phyloP scores from a whole-genome alignment of 2,888 invertebrate genomes.

The Clepsis dumicolana region DNA sequence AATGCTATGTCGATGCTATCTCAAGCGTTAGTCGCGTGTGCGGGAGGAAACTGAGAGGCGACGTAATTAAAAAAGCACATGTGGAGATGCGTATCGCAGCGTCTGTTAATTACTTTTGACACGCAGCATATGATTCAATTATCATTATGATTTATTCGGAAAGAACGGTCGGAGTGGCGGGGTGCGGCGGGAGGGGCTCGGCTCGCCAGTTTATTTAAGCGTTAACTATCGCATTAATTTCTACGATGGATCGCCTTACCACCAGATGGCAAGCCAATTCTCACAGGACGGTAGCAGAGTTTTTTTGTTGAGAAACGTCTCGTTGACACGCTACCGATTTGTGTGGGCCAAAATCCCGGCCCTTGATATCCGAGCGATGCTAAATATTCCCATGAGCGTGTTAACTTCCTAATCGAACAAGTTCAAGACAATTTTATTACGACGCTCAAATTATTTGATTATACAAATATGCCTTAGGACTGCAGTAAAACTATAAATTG shows the following conservation, averaged over 20 bases:
- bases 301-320: constrained; percentile 61
- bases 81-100: constrained; percentile 84
- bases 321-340: constrained; percentile 72
- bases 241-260: constrained; percentile 68
- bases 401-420: constrained; percentile 38
- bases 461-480: constrained; percentile 58
- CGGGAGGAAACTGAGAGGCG: constrained; percentile 76
- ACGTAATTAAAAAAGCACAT: constrained; percentile 84
- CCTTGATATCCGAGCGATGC: constrained; percentile 45
- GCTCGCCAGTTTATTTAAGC: constrained; percentile 73
- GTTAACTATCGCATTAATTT: constrained; percentile 80
- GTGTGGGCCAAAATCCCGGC: constrained; percentile 63
- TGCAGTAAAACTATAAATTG: constrained; percentile 71
- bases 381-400: constrained; percentile 45
- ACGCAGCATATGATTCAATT: constrained; percentile 86
- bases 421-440: constrained; percentile 30
- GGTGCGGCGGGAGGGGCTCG: constrained; percentile 60
- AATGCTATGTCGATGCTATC: constrained; percentile 82
- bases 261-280: constrained; percentile 77
- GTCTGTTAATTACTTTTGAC: constrained; percentile 85
- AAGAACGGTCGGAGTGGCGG: constrained; percentile 63
- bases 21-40: constrained; percentile 77
- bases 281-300: constrained; percentile 65
- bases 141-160: constrained; percentile 82
- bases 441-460: constrained; percentile 45